Evolutionary conservation across 2,113 vertebrate species (phyloP), one percentile per base, ranked within the genome.

Genomic region (Ifrita kowaldi): DNA sequence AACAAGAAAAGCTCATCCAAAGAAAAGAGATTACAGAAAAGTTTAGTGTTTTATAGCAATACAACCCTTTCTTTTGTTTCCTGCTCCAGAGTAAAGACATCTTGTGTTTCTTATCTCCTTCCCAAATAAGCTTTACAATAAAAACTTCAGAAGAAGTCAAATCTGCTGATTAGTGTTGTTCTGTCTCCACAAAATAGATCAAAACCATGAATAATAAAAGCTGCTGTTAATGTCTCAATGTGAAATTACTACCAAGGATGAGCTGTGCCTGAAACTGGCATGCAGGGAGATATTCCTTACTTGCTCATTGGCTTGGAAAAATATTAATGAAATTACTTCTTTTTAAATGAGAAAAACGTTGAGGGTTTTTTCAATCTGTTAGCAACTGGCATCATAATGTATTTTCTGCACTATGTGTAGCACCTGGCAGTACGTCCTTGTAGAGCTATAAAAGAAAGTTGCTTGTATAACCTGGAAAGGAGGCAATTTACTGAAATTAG

Each of bases 401-500:
- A 41, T 84, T 88, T 75, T 64, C 56, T 86, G 39, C 60, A 33
- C 42, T 67, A 26, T 17, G 19, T 44, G 37, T 77, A 74, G 82
- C 81, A 94, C 88, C 90, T 96, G 87, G 76, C 68, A 88, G 32
- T 16, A n/a, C 24, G 71, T 92, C 93, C 85, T 93, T 74, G 63
- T 20, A 92, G 90, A 84, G 63, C 93, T 50, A 56, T 94, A 93
- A 96, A 95, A 77, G 52, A 63, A 55, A 93, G 76, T 44, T 81
- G 68, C 52, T 90, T 88, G 52, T 88, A 56, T 59, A 81, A 81
- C 63, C 64, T 83, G 33, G 75, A 74, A 76, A 93, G 71, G 41
- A 95, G 64, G 90, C 85, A 96, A 93, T 95, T 96, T 93, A 93
- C 93, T 90, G 95, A 95, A 96, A 95, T 93, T 68, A 93, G 85